Conservation (phyloP, 2,797 vertebrate genomes). For the Molossus alvarezi region DNA sequence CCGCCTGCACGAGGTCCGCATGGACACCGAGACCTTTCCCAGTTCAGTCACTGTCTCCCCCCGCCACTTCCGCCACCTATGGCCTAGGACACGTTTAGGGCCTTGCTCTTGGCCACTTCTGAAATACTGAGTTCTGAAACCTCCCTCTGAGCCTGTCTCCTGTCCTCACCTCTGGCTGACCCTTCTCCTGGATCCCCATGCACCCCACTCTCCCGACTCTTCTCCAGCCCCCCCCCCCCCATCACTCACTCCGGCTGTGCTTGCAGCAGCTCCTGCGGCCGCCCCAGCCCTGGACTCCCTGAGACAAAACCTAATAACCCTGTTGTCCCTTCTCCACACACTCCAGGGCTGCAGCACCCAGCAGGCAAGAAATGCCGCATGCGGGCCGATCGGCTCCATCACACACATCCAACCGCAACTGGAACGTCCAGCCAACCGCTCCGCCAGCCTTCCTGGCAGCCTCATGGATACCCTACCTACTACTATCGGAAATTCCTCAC, state of each 20-base stretch:
- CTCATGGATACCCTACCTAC: neutral
- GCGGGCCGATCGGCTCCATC: rapidly evolving
- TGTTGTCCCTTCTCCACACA: rapidly evolving
- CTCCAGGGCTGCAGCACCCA: neutral
- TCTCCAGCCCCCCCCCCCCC: neutral
- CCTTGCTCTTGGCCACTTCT: neutral
- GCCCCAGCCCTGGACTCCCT: neutral
- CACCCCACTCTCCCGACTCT: neutral
- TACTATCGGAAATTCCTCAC: neutral
- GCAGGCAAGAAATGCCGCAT: neutral
- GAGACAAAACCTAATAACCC: neutral
- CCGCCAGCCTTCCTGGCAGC: neutral
- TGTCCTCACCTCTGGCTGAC: neutral
- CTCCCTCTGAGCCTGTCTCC: too few relatives aligned
- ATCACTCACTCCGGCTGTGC: neutral
- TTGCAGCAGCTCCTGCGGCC: neutral
- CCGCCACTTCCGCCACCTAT: neutral
- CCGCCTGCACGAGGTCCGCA: neutral
- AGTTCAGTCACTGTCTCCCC: neutral
- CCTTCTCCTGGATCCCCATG: too few relatives aligned
- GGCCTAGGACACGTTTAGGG: neutral
- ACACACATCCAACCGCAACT: rapidly evolving
- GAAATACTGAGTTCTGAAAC: neutral
- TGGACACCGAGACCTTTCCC: too few relatives aligned
- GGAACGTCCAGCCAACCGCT: neutral